A percentile compares a stretch with the other conserved stretches of the same genome.
Evolutionary conservation across 2,797 vertebrate genomes (phyloP).

Genomic region (Amphiprion clarkii): DNA sequence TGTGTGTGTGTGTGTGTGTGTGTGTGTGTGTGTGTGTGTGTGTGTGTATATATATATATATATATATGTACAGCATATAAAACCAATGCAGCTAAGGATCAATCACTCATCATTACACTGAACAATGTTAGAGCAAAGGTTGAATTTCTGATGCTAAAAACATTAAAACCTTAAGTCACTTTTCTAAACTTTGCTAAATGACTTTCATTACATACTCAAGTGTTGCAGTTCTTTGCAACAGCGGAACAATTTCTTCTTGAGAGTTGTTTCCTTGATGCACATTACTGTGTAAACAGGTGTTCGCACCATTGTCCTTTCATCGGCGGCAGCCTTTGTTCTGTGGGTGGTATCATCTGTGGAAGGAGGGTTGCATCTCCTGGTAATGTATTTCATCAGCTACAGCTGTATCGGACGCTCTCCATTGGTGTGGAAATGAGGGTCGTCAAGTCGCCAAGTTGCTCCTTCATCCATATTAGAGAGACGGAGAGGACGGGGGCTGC

Average conservation of each 20-base stretch:
- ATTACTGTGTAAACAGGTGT: constrained; percentile 63
- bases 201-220: neutral
- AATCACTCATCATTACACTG: neutral
- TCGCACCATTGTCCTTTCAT: constrained; percentile 59
- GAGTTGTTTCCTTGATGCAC: neutral
- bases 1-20: no score
- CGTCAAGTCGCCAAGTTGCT: constrained; percentile 68
- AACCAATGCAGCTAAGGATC: neutral
- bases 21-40: no score
- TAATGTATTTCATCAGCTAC: constrained; percentile 76
- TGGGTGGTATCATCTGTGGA: constrained; percentile 57
- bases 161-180: neutral
- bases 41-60: no score
- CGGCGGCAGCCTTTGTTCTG: constrained; percentile 69
- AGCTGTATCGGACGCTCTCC: constrained; percentile 72
- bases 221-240: constrained; percentile 16
- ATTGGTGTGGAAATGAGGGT: constrained; percentile 78
- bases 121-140: neutral
- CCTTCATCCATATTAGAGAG: constrained; percentile 75
- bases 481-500: constrained; percentile 21
- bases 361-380: constrained; percentile 60
- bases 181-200: constrained; percentile 1
- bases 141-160: neutral
- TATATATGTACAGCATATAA: no score
- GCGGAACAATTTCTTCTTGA: neutral